Evolutionary conservation across 2,888 invertebrate species (phyloP).

Genomic region (Trichopoda pennipes): DNA sequence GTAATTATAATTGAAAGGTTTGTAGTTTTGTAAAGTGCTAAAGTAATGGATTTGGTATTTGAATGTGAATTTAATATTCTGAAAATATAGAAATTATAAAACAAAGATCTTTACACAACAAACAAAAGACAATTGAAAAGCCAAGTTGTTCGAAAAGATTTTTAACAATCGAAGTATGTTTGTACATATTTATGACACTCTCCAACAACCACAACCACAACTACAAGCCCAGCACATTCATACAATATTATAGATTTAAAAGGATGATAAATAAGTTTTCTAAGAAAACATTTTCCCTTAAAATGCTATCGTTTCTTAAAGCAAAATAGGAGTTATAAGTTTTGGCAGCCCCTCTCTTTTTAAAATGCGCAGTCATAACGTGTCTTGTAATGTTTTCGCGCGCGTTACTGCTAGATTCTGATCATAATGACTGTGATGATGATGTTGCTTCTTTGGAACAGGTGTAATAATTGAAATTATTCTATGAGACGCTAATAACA

Average conservation of each 20-base stretch:
- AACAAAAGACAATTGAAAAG: slow-evolving; percentile 4
- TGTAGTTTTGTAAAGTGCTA: slow-evolving; percentile 29
- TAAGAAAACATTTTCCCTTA: slow-evolving; percentile 30
- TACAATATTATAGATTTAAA: slow-evolving; percentile 42
- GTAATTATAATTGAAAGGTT: slow-evolving; percentile 25
- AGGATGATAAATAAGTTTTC: slow-evolving; percentile 51
- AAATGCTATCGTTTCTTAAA: neutral
- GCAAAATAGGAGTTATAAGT: slow-evolving; percentile 1
- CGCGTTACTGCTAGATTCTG: slow-evolving; percentile 44
- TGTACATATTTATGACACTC: slow-evolving; percentile 51
- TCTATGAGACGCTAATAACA: slow-evolving; percentile 73
- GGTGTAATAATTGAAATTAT: slow-evolving; percentile 81
- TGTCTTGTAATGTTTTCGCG: slow-evolving; percentile 39
- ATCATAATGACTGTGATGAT: slow-evolving; percentile 17
- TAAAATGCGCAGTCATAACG: slow-evolving; percentile 33
- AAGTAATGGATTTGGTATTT: slow-evolving; percentile 33
- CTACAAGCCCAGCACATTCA: neutral
- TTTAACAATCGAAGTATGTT: slow-evolving; percentile 23
- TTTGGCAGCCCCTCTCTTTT: slow-evolving; percentile 19
- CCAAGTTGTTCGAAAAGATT: slow-evolving; percentile 34
- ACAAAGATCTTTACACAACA: slow-evolving; percentile 29
- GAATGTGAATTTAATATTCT: slow-evolving; percentile 3
- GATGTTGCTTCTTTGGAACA: slow-evolving; percentile 69
- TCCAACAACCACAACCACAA: slow-evolving; percentile 15
- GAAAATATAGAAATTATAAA: slow-evolving; percentile 58